Percentiles rank a stretch among this genome's conserved stretches.
Conservation (phyloP, 2,888 invertebrate species). For the Polydrusus pterygomalis region DNA sequence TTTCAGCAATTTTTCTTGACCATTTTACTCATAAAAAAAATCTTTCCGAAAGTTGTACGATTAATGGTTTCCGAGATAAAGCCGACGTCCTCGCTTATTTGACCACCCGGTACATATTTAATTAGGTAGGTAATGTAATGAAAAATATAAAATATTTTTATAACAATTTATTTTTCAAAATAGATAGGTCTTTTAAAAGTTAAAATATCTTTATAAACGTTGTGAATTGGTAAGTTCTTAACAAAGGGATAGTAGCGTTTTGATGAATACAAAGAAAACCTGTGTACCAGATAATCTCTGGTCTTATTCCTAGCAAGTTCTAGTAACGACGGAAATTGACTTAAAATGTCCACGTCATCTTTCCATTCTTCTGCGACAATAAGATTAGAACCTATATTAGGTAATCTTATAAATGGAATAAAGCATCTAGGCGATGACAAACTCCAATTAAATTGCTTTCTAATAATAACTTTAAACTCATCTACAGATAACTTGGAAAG, state of each 20-base stretch:
- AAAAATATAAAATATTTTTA: too few relatives aligned
- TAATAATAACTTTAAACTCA: conserved; percentile 25
- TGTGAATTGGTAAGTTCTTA: conserved; percentile 57
- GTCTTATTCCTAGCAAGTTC: conserved; percentile 61
- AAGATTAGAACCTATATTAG: conserved; percentile 1
- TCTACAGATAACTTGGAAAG: conserved; percentile 48
- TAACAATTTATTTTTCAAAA: background rate
- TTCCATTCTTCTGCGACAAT: conserved; percentile 35
- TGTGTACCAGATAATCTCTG: conserved; percentile 58
- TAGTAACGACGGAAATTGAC: conserved; percentile 60
- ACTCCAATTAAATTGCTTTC: background rate
- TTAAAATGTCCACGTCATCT: conserved; percentile 8
- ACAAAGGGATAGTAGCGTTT: conserved; percentile 59
- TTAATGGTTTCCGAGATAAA: too few relatives aligned
- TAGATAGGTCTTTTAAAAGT: conserved; percentile 61
- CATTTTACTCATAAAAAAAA: too few relatives aligned
- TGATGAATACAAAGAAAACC: conserved; percentile 52
- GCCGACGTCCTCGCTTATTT: too few relatives aligned
- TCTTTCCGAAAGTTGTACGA: too few relatives aligned
- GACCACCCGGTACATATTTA: too few relatives aligned
- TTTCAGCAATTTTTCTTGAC: too few relatives aligned
- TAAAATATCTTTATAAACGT: conserved; percentile 60
- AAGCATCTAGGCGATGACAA: background rate
- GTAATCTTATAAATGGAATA: conserved; percentile 33
- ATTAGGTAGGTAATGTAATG: too few relatives aligned